Percentiles rank a stretch among this genome's conserved stretches.
Conservation (phyloP, 2,797 vertebrate genomes). For the Lacerta agilis region DNA sequence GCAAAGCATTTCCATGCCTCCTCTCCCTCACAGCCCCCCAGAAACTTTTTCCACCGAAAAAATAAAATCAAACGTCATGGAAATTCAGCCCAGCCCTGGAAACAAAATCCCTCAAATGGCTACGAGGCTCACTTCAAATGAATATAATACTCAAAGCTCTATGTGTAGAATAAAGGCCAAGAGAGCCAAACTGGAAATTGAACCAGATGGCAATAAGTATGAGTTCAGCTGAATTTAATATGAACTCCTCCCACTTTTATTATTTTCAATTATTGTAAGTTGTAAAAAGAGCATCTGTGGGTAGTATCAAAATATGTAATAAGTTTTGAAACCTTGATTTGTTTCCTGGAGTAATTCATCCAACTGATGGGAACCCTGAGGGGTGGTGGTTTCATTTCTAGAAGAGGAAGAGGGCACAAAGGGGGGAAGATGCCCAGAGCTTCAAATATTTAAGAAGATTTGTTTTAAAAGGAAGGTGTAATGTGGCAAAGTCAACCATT, state of each 20-base stretch:
- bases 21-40: too few relatives aligned
- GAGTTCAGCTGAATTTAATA: conserved; percentile 18
- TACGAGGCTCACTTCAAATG: neutral
- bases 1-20: neutral
- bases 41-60: neutral
- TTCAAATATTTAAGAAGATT: neutral
- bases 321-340: neutral
- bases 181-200: conserved; percentile 30
- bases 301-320: conserved; percentile 7
- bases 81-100: neutral
- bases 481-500: neutral
- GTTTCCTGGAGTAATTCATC: neutral
- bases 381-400: too few relatives aligned
- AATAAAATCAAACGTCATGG: neutral
- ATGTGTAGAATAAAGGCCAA: neutral
- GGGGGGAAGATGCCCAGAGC: neutral
- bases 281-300: conserved; percentile 22
- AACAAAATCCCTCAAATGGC: neutral
- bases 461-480: neutral
- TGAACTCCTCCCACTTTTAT: neutral
- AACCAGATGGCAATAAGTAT: conserved; percentile 29
- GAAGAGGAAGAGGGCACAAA: neutral
- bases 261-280: conserved; percentile 18
- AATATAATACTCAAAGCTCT: conserved; percentile 4
- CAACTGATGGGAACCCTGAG: neutral